These are phyloP conservation scores for Acipenser oxyrinchus DNA, from an alignment of 2,797 vertebrate species.

Conservation along the genomic window DNA sequence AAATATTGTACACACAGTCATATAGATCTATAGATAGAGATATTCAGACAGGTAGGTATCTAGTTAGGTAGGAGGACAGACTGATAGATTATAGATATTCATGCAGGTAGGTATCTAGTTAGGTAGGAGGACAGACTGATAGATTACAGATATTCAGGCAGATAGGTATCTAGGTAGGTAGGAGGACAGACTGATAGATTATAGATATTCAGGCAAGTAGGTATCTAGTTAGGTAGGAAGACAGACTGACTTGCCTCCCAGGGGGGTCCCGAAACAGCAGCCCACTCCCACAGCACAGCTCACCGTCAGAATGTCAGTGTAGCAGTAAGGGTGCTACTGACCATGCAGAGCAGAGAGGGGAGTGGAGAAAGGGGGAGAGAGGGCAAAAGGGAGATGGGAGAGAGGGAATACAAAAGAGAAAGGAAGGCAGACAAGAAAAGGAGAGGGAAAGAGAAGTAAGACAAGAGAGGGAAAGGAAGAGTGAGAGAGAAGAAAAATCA, in stretches of 20 bases:
- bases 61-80: no score
- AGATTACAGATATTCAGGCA: no score
- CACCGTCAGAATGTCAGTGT: constrained; percentile 93
- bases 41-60: no score
- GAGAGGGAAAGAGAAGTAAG: constrained; percentile 14
- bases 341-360: constrained; percentile 21
- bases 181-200: no score
- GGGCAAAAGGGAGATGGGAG: constrained; percentile 6
- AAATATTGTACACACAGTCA: no score
- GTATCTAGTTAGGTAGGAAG: not conserved
- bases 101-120: no score
- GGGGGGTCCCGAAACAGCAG: constrained; percentile 96
- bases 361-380: constrained; percentile 37
- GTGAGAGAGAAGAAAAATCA: constrained; percentile 2
- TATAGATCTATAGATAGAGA: no score
- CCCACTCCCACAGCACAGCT: constrained; percentile 95
- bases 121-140: no score
- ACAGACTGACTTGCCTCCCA: constrained; percentile 83
- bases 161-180: no score
- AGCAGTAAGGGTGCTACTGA: constrained; percentile 97
- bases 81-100: no score
- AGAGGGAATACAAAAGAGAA: constrained; percentile 23
- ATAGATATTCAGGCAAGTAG: no score
- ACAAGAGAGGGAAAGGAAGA: constrained; percentile 19
- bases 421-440: constrained; percentile 12